Conservation (phyloP, 1,140 invertebrate species). For the Heterodera carotae region DNA sequence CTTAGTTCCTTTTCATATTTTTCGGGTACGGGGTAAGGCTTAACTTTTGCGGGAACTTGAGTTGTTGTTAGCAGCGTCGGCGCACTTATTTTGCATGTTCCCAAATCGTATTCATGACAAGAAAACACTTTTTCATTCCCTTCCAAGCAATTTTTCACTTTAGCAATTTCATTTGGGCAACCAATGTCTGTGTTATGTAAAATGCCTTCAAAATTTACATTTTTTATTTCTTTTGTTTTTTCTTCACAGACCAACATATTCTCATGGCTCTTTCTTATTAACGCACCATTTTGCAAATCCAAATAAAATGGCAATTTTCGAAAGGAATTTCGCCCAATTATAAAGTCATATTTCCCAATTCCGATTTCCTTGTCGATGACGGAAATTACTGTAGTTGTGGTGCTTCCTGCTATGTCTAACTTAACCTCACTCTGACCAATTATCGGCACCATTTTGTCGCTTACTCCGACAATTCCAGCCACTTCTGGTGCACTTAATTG, state of each 20-base stretch:
- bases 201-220: too few relatives aligned
- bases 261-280: neutral
- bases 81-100: neutral
- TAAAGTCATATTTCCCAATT: neutral
- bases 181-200: too few relatives aligned
- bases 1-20: constrained; percentile 5
- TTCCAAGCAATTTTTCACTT: neutral
- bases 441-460: constrained; percentile 6
- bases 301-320: neutral
- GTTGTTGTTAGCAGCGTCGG: constrained; percentile 9
- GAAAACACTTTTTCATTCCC: neutral
- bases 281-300: neutral
- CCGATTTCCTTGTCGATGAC: neutral
- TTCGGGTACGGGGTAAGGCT: neutral
- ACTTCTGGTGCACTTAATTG: neutral
- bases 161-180: too few relatives aligned
- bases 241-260: too few relatives aligned
- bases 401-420: neutral
- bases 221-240: too few relatives aligned
- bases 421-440: neutral
- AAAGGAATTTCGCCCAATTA: constrained; percentile 6
- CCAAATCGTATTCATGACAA: constrained; percentile 11
- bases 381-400: neutral
- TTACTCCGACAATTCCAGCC: neutral
- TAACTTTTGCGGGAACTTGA: neutral